A percentile compares a stretch with the other conserved stretches of the same genome.
phyloP scores from a whole-genome alignment of 2,113 vertebrate genomes.

The Lepus europaeus region DNA sequence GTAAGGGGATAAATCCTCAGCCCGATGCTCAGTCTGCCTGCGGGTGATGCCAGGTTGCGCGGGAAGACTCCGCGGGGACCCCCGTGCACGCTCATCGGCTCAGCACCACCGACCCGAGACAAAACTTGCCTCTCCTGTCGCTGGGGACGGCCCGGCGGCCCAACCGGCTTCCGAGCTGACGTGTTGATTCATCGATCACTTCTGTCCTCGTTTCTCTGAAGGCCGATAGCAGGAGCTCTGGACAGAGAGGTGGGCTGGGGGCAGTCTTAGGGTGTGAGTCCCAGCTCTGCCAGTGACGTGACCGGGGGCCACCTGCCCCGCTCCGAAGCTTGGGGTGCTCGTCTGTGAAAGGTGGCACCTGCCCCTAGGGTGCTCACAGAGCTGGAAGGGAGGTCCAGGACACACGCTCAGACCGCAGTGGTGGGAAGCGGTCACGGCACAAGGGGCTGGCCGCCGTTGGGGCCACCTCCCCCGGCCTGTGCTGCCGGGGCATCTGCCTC shows the following conservation, averaged over 20 bases:
- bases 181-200: slow-evolving; percentile 39
- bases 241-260: neutral
- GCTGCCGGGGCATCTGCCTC: neutral
- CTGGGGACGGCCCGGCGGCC: neutral
- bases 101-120: neutral
- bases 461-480: neutral
- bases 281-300: neutral
- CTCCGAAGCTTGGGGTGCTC: neutral
- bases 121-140: slow-evolving; percentile 10
- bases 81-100: slow-evolving; percentile 69
- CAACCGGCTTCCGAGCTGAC: neutral
- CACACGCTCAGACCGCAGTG: rapidly evolving
- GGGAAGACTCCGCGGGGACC: slow-evolving; percentile 22
- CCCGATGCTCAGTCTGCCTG: slow-evolving; percentile 64
- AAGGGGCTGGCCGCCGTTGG: rapidly evolving
- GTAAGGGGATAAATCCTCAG: slow-evolving; percentile 65
- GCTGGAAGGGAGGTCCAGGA: neutral
- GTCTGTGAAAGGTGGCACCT: neutral
- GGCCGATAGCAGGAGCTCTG: neutral
- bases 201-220: neutral
- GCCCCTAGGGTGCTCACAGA: neutral
- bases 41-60: slow-evolving; percentile 65
- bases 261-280: neutral
- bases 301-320: neutral
- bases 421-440: neutral